Evolutionary conservation across 2,113 vertebrate species (phyloP), one percentile per base, ranked within the genome.

Genomic region (Holacanthus passer): DNA sequence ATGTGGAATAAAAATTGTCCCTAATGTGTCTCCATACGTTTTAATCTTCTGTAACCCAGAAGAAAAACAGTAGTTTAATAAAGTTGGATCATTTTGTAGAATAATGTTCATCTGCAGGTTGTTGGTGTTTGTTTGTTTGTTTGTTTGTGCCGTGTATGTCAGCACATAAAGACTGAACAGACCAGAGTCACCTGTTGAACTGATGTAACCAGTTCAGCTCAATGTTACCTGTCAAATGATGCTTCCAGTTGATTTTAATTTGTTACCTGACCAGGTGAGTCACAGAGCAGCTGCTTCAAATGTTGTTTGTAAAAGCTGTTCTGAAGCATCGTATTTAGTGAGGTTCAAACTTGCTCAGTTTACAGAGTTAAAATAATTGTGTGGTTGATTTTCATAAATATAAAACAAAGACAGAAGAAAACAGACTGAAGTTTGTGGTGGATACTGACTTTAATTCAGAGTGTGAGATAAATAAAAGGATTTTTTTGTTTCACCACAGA

Each of bases 371-470:
- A n/a, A n/a, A n/a, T n/a, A n/a, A n/a, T n/a, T n/a, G n/a, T n/a
- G n/a, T n/a, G n/a, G n/a, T n/a, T n/a, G n/a, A n/a, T n/a, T n/a
- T n/a, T n/a, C n/a, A n/a, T n/a, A n/a, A n/a, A n/a, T n/a, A n/a
- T n/a, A n/a, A n/a, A n/a, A n/a, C n/a, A n/a, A 8, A 37, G 39
- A 45, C 13, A 43, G n/a, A 45, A 45, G 32, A 27, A n/a, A 3
- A 12, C 7, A 32, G 19, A 8, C 35, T 5, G 35, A 35, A 12
- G 43, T 55, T 68, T 55, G 47, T 67, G 70, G 59, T 82, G 67
- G 41, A 77, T 70, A 79, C 60, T 47, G 53, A 78, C 65, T 92
- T 92, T 91, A 92, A 76, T 92, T 85, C 31, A 50, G 6, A 65
- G 27, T 37, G 67, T 62, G 64, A 86, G 45, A 84, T 55, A 68